Conservation (phyloP, 1,140 invertebrate genomes). For the Apis laboriosa region DNA sequence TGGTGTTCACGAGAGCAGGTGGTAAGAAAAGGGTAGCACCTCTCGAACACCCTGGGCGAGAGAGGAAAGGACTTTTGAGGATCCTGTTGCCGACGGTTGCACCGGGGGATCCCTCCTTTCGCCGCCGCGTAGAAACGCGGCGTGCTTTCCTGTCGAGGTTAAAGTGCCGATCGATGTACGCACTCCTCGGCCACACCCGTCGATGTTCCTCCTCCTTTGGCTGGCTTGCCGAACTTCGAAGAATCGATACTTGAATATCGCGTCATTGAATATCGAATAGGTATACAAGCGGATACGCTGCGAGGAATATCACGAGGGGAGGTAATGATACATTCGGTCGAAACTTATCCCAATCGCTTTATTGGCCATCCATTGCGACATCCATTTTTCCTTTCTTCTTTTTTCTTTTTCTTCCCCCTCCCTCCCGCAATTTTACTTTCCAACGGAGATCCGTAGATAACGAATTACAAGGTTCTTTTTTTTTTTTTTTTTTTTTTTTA, state of each 20-base stretch:
- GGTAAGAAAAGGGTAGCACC: slow-evolving; percentile 33
- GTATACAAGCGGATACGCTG: neutral
- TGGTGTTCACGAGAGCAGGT: slow-evolving; percentile 16
- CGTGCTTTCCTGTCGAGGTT: slow-evolving; percentile 55
- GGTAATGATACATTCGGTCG: no score
- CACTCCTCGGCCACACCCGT: slow-evolving; percentile 66
- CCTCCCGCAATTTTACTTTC: neutral
- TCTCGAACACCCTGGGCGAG: slow-evolving; percentile 21
- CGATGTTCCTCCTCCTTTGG: slow-evolving; percentile 64
- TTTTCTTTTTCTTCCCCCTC: no score
- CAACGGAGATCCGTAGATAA: no score
- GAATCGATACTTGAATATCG: slow-evolving; percentile 62
- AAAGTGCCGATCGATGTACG: slow-evolving; percentile 68
- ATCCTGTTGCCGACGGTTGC: slow-evolving; percentile 45
- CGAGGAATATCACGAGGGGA: neutral
- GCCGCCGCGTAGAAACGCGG: slow-evolving; percentile 34
- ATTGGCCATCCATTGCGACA: no score
- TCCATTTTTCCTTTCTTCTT: no score
- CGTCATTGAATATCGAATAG: slow-evolving; percentile 40
- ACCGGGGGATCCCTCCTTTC: slow-evolving; percentile 43
- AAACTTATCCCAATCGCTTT: neutral
- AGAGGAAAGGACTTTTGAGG: slow-evolving; percentile 27
- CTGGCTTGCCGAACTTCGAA: slow-evolving; percentile 59
- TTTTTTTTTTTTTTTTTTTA: neutral
- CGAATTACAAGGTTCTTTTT: neutral